Evolutionary conservation across 1,140 invertebrate species (phyloP).

Genomic region (Centruroides vittatus): DNA sequence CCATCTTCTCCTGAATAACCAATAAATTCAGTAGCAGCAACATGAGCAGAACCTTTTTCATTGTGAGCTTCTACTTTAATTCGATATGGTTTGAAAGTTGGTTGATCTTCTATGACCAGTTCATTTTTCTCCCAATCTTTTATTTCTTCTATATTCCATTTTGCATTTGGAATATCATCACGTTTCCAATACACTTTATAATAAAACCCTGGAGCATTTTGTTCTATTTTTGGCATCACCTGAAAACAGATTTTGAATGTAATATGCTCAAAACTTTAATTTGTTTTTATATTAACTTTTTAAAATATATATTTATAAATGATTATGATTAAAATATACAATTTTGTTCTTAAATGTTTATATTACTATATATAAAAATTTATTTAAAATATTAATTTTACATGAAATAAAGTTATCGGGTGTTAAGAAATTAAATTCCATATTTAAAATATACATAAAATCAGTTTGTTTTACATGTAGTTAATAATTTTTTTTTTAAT

Average conservation of each 20-base stretch:
- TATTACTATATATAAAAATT: too few species aligned
- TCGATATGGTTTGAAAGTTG: conserved; percentile 78
- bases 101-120: conserved; percentile 58
- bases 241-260: conserved; percentile 24
- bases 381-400: too few species aligned
- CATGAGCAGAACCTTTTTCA: conserved; percentile 69
- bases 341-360: too few species aligned
- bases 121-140: conserved; percentile 54
- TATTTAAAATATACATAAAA: too few species aligned
- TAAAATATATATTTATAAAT: too few species aligned
- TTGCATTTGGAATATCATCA: conserved; percentile 51
- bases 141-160: conserved; percentile 56
- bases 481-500: not conserved
- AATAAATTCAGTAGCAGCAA: conserved; percentile 58
- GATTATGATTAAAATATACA: too few species aligned
- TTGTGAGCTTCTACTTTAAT: conserved; percentile 91
- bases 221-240: conserved; percentile 90
- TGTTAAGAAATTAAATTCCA: too few species aligned
- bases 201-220: conserved; percentile 84
- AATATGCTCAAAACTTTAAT: too few species aligned
- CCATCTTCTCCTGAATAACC: conserved; percentile 93
- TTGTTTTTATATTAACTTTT: too few species aligned
- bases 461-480: too few species aligned
- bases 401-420: too few species aligned
- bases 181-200: conserved; percentile 79